Base-by-base conservation (phyloP, 2,888 invertebrate species). In the Eurois occulta region DNA sequence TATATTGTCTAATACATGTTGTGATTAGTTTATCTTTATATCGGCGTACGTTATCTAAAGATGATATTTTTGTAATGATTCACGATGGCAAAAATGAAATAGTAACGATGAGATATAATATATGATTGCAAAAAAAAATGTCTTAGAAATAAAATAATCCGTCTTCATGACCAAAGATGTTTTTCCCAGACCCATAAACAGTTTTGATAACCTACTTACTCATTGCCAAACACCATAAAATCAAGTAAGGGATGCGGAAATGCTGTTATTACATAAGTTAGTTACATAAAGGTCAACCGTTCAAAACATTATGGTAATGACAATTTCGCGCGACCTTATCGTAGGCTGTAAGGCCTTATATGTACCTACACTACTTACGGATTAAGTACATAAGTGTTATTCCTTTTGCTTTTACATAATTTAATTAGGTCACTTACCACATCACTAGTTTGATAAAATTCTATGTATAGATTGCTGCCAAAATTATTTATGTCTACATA, bases 71-170 rank as follows among this genome's bases (percentile, higher is more conserved):
- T 55, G 48, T 32, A 21, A 60, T 60, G 58, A 77, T 41, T 77
- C 38, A 66, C 55, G 18, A 58, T 2, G 24, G 58, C 58, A 21
- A 60, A 48, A 66, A 46, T 77, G 6, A 41, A 32, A 24, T 21
- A 58, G n/a, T 77, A n/a, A 60, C 13, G 13, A 60, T 76, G 38
- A 76, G n/a, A n/a, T n/a, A n/a, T n/a, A n/a, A 77, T n/a, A 52
- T 1, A 4, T 46, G 2, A 24, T 18, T 38, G 43, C n/a, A 35
- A 38, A 62, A 35, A 38, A 35, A 35, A 35, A 10, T 10, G 10
- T 35, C 32, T 35, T 21, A 4, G 21, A 21, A 8, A 18, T 60
- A 32, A 58, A 28, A 58, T 1, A 58, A 58, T 16, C 28, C 4
- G 8, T 60, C n/a, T 58, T 28, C 13, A 58, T 2, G 18, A 32